phyloP scores from a whole-genome alignment of 1,140 invertebrate species.

The Thaumetopoea pityocampa region DNA sequence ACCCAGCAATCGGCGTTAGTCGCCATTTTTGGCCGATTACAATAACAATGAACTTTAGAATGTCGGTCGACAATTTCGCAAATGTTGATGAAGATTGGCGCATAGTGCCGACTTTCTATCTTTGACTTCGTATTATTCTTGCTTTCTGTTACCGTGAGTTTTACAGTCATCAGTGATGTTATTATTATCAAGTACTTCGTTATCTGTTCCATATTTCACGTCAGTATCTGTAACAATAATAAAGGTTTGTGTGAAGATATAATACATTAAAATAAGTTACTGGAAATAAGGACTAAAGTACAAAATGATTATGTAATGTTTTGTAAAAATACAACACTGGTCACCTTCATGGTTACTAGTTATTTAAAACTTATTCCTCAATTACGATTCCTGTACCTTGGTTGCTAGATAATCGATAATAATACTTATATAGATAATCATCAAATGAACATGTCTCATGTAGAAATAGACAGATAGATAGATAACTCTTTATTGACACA shows the following conservation, averaged over 20 bases:
- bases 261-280: neutral
- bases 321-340: too few relatives aligned
- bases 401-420: too few relatives aligned
- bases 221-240: slow-evolving; percentile 53
- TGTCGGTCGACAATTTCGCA: slow-evolving; percentile 64
- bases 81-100: slow-evolving; percentile 63
- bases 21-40: slow-evolving; percentile 58
- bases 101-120: slow-evolving; percentile 51
- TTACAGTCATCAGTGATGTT: slow-evolving; percentile 53
- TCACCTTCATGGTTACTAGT: too few relatives aligned
- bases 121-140: slow-evolving; percentile 55
- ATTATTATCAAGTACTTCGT: slow-evolving; percentile 62
- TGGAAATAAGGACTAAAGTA: too few relatives aligned
- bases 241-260: slow-evolving; percentile 5
- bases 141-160: slow-evolving; percentile 54
- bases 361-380: too few relatives aligned
- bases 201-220: slow-evolving; percentile 47
- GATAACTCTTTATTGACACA: too few relatives aligned
- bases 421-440: too few relatives aligned
- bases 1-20: slow-evolving; percentile 78
- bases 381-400: too few relatives aligned
- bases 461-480: too few relatives aligned
- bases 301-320: slow-evolving; percentile 1
- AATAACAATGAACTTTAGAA: slow-evolving; percentile 70
- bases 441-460: too few relatives aligned